These are phyloP conservation scores for Trididemnum nubilum DNA, from an alignment of 23 tunicate species.

Conservation along the genomic window DNA sequence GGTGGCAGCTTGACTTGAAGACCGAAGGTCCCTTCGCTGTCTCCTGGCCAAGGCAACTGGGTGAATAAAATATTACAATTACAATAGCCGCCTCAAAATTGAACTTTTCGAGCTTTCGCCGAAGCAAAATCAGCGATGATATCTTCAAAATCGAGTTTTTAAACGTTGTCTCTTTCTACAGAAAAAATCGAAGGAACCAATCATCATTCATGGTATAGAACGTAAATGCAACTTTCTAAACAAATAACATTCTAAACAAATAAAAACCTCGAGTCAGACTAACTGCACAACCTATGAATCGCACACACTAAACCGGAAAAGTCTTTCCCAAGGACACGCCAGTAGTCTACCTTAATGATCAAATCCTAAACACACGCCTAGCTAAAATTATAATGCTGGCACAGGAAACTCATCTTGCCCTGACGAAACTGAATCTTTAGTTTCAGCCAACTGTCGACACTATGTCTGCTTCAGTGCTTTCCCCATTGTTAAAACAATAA, in stretches of 20 bases:
- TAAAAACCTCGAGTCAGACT: not conserved
- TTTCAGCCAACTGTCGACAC: not conserved
- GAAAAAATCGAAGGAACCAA: too few relatives aligned
- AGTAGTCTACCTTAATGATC: not conserved
- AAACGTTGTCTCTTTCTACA: too few relatives aligned
- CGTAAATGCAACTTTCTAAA: too few relatives aligned
- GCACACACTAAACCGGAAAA: not conserved
- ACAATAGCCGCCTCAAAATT: too few relatives aligned
- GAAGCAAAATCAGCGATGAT: too few relatives aligned
- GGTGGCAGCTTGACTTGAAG: too few relatives aligned
- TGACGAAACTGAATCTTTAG: not conserved
- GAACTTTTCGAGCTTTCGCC: too few relatives aligned
- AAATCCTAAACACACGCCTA: not conserved
- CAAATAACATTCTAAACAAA: not conserved
- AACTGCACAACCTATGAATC: not conserved
- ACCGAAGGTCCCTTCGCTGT: too few relatives aligned
- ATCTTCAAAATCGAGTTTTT: too few relatives aligned
- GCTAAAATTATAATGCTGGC: not conserved
- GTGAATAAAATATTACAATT: too few relatives aligned
- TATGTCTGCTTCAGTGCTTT: not conserved
- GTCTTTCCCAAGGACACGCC: conserved; percentile 1
- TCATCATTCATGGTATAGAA: too few relatives aligned
- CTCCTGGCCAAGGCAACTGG: too few relatives aligned
- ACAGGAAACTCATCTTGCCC: not conserved
- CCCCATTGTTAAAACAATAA: not conserved